Evolutionary conservation across 2,797 vertebrate species (phyloP).

Genomic region (Megaceryle alcyon): DNA sequence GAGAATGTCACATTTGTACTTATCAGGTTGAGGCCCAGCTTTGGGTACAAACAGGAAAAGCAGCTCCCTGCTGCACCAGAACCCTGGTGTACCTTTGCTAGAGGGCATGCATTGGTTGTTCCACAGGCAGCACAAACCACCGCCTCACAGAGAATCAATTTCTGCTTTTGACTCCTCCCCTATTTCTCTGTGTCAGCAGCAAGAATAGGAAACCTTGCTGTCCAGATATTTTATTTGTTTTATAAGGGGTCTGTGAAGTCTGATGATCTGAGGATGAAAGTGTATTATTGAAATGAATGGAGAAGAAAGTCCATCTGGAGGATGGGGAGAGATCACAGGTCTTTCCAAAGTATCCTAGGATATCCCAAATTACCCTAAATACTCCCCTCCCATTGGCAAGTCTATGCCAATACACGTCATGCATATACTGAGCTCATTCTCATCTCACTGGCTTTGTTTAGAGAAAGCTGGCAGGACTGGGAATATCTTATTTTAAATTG

Average conservation of each 20-base stretch:
- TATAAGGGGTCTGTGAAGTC: background rate
- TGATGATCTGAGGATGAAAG: background rate
- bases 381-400: background rate
- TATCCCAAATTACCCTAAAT: background rate
- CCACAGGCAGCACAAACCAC: background rate
- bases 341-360: background rate
- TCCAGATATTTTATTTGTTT: background rate
- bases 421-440: constrained; percentile 15
- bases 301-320: background rate
- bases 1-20: background rate
- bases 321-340: background rate
- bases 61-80: background rate
- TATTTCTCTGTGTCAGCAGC: background rate
- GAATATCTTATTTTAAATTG: constrained; percentile 38
- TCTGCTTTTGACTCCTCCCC: background rate
- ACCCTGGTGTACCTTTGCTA: background rate
- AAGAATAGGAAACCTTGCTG: background rate
- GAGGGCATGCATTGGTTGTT: background rate
- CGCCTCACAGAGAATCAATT: background rate
- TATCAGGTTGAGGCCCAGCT: background rate
- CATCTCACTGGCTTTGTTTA: constrained; percentile 7
- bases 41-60: background rate
- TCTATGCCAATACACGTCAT: background rate
- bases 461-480: constrained; percentile 17
- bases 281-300: background rate